Base-by-base conservation (phyloP, 2,797 vertebrate genomes). In the Semotilus atromaculatus region DNA sequence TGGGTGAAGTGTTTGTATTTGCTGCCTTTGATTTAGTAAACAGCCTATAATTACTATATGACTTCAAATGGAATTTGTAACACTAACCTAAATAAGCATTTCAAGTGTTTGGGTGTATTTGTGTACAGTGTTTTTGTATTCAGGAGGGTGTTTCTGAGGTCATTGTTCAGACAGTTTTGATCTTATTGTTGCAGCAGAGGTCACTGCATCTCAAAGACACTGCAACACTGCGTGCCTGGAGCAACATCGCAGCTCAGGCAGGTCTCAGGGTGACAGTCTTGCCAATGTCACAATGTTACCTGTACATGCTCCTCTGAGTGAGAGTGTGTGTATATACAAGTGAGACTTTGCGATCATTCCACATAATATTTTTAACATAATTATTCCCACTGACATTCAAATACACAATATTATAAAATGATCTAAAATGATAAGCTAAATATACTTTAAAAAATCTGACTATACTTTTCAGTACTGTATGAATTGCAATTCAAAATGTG, bases 251-350 rank as follows among this genome's bases (percentile, higher is more conserved):
- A 74, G 51, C 82, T 76, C 40, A 75, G 60, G 68, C 73, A 18
- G 34, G 45, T 76, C 81, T 71, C 76, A 76, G 73, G 43, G 68
- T 78, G 53, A 82, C 70, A 67, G 48, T 5, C 21, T 70, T 79
- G 81, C 64, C 81, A 70, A 68, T 81, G 84, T 70, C 70, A 84
- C 43, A 64, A 58, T 82, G 84, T 81, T 80, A 55, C 60, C 72
- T 79, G n/a, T 14, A 85, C 21, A 64, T 51, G 45, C 48, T 19
- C 67, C 48, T 67, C 29, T 67, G 26, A 79, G 80, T 71, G 36
- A 40, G 76, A 36, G 62, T 48, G 66, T 48, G 66, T 53, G 19
- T 45, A 5, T 40, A 26, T 18, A 38, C 29, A 77, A 9, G 14
- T 3, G 6, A 31, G 26, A 64, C 14, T 64, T 64, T 0, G 5